phyloP scores from a whole-genome alignment of 2,797 vertebrate genomes.

The Coregonus suidteri region DNA sequence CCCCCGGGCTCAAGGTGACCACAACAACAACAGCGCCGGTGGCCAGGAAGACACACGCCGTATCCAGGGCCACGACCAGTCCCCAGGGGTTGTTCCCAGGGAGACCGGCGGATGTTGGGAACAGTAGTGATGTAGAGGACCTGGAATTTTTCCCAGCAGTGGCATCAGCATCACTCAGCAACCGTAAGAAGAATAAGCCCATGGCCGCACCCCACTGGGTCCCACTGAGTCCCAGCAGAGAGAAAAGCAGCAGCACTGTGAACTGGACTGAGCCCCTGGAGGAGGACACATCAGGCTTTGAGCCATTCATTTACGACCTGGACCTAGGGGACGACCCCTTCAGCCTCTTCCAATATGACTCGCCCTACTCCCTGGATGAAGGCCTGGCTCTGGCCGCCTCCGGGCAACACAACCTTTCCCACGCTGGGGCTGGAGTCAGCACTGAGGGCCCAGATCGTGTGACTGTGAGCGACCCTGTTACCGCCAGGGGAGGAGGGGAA shows the following conservation, averaged over 20 bases:
- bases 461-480: background rate
- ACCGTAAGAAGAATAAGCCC: conserved; percentile 75
- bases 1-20: background rate
- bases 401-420: conserved; percentile 17
- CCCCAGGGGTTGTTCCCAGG: conserved; percentile 36
- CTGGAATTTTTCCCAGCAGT: conserved; percentile 38
- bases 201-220: conserved; percentile 45
- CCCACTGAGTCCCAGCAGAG: conserved; percentile 21
- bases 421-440: conserved; percentile 23
- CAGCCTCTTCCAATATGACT: conserved; percentile 26
- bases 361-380: conserved; percentile 11
- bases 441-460: background rate
- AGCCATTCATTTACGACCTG: conserved; percentile 27
- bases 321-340: conserved; percentile 22
- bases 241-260: conserved; percentile 23
- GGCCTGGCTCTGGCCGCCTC: background rate
- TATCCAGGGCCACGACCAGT: conserved; percentile 34
- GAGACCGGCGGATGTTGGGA: conserved; percentile 14
- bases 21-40: background rate
- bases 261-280: conserved; percentile 25
- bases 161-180: conserved; percentile 42
- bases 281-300: conserved; percentile 26
- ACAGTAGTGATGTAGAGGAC: conserved; percentile 39
- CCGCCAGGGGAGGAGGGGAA: conserved; percentile 20
- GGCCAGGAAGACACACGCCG: background rate